Evolutionary conservation across 2,888 invertebrate species (phyloP), one percentile per base, ranked within the genome.

Genomic region (Aelia acuminata): DNA sequence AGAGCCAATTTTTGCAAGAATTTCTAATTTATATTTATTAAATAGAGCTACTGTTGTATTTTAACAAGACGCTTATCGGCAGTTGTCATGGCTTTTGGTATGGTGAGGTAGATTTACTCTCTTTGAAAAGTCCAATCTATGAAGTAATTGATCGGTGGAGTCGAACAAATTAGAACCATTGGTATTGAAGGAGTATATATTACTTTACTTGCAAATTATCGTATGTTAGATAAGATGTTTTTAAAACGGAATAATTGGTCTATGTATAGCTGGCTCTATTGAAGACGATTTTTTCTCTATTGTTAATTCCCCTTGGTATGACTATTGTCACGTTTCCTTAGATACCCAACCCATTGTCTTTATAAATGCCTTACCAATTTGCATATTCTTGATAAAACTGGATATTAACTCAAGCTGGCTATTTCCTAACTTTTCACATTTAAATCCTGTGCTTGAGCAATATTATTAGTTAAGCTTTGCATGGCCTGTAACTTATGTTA

Each of bases 331-430:
- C 80, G 80, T 80, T 80, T 43, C n/a, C 80, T 39, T 13, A 80
- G 80, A 80, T 80, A 80, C 43, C 80, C 43, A 43, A 3, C 80
- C 80, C 80, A 80, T 80, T 80, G 80, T 80, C 80, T 80, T n/a
- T 43, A 80, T 80, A 80, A 80, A 80, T 80, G 80, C 80, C 80
- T 80, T 43, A 43, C 39, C 80, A n/a, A 80, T 80, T 80, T 80
- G 80, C 80, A 80, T 80, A 80, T 80, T 80, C 80, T 80, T 80
- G 80, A 80, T 80, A 80, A 80, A 80, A 80, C 80, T 43, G 80
- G 80, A 80, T 80, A 80, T 80, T 80, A 80, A 39, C 80, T 80
- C 31, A 63, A 31, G 63, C 31, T 63, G 31, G 63, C 20, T 63
- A 11, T 63, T 63, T 63, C 63, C 63, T 63, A 63, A 63, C 63